These are phyloP conservation scores for Ornithorhynchus anatinus DNA, from an alignment of 2,113 vertebrate species.

Conservation along the genomic window DNA sequence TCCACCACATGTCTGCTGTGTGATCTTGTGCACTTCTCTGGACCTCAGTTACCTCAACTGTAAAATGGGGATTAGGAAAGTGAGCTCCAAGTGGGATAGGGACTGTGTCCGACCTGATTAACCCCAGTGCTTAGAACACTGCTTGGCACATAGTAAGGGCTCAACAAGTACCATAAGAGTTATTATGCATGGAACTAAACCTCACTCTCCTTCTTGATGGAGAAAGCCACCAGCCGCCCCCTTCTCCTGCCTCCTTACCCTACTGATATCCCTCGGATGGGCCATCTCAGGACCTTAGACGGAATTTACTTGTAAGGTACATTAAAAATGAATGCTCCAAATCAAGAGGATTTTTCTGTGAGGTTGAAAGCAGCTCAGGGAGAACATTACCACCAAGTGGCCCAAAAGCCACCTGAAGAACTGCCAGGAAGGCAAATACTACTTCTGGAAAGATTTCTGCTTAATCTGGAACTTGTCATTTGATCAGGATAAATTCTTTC, in stretches of 20 bases:
- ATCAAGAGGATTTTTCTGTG: slow-evolving; percentile 11
- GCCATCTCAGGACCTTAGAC: neutral
- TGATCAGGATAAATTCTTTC: slow-evolving; percentile 28
- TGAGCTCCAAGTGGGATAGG: too few species aligned
- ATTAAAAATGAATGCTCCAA: neutral
- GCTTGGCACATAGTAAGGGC: too few species aligned
- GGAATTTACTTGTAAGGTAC: slow-evolving; percentile 2
- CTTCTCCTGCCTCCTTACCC: slow-evolving; percentile 28
- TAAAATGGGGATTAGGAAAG: too few species aligned
- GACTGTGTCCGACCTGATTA: too few species aligned
- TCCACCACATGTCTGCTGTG: too few species aligned
- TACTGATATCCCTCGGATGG: neutral
- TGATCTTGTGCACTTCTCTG: too few species aligned
- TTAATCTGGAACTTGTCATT: slow-evolving; percentile 20
- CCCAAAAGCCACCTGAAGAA: slow-evolving; percentile 21
- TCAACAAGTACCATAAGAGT: too few species aligned
- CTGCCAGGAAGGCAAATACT: slow-evolving; percentile 34
- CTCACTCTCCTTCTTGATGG: too few species aligned
- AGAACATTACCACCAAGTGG: slow-evolving; percentile 1
- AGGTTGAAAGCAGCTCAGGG: neutral
- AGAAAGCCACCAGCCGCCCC: too few species aligned
- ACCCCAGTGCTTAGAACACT: too few species aligned
- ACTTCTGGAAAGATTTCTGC: slow-evolving; percentile 32
- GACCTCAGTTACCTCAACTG: too few species aligned
- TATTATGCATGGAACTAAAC: too few species aligned